phyloP scores from a whole-genome alignment of 2,113 vertebrate species.

The Rhinopomastus cyanomelas region DNA sequence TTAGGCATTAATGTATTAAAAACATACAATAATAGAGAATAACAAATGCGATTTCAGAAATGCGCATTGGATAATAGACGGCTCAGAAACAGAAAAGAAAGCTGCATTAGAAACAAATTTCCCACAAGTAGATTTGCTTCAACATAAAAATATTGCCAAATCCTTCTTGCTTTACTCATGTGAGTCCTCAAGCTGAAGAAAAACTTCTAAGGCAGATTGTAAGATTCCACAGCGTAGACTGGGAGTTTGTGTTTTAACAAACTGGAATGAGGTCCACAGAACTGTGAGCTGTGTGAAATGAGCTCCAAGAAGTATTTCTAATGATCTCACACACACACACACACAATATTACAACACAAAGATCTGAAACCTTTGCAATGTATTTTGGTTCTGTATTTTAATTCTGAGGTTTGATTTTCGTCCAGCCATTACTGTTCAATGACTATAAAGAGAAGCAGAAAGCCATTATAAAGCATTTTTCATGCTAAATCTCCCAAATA shows the following conservation, averaged over 20 bases:
- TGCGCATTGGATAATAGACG: background rate
- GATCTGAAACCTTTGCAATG: background rate
- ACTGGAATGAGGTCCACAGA: background rate
- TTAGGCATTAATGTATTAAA: background rate
- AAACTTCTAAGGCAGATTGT: background rate
- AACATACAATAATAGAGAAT: background rate
- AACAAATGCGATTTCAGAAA: background rate
- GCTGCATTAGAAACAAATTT: background rate
- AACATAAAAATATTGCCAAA: slow-evolving; percentile 1
- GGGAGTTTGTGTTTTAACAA: slow-evolving; percentile 14
- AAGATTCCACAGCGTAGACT: background rate
- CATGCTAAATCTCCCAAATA: background rate
- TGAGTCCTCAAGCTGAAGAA: background rate
- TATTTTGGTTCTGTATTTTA: background rate
- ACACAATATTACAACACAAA: background rate
- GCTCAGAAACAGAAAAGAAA: slow-evolving; percentile 14
- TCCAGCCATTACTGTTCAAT: background rate
- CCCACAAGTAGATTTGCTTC: background rate
- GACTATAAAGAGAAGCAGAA: background rate
- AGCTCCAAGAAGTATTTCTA: slow-evolving; percentile 10
- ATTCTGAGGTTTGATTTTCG: background rate
- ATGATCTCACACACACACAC: background rate
- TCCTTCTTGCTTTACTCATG: background rate
- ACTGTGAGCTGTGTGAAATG: slow-evolving; percentile 13
- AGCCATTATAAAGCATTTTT: background rate